Base-by-base conservation (phyloP, 2,888 invertebrate genomes). In the Mesochorus sp. region DNA sequence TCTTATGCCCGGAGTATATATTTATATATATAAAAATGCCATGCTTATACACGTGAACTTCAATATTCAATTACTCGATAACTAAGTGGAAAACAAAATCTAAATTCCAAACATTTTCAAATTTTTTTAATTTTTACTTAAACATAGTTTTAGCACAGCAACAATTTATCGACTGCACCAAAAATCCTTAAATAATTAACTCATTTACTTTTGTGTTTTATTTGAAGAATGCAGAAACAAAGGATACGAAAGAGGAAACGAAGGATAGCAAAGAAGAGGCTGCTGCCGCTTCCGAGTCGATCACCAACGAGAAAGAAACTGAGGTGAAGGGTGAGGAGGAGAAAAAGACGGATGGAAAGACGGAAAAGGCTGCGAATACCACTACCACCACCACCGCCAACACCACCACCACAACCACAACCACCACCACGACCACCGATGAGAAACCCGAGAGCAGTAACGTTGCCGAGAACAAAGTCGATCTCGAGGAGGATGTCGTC, bases 401-500 rank as follows among this genome's bases (percentile, higher is more conserved):
- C n/a, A 55, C 17, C 8, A 10, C 53, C 3, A 55, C 55, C 1
- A 19, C 55, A 2, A 34, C 55, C 31, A 55, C 55, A n/a, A 55
- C 55, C 10, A 34, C 55, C 1, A 14, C 39, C 12, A 24, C 26
- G 24, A 26, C 12, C 5, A 39, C n/a, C 26, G n/a, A n/a, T n/a
- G n/a, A n/a, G n/a, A n/a, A n/a, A n/a, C n/a, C n/a, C n/a, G n/a
- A n/a, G n/a, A n/a, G n/a, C n/a, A n/a, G n/a, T 5, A 81, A 70
- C n/a, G 67, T 17, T 1, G 42, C 24, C 53, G 91, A 91, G 34
- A 90, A 86, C 14, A 92, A 88, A 68, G 76, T 84, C 5, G 88
- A 89, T 6, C 39, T 84, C 2, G 95, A 95, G 66, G 95, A 95
- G 51, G 95, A 95, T 72, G 94, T 94, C 8, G 94, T 95, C n/a